Conservation (phyloP, 2,888 invertebrate species). For the Chrysina gloriosa region DNA sequence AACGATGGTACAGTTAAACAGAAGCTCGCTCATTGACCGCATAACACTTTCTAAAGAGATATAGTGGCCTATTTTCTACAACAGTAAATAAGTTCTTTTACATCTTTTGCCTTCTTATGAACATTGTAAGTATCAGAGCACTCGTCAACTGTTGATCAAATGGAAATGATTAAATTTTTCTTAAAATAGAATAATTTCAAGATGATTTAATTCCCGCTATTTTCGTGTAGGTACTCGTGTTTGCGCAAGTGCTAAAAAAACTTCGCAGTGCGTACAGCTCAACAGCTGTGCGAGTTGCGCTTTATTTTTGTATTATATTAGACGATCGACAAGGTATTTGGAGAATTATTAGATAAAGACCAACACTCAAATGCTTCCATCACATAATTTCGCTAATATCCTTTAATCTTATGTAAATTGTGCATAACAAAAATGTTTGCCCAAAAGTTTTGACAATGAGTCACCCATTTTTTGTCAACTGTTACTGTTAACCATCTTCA, state of each 20-base stretch:
- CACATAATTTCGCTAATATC: constrained; percentile 10
- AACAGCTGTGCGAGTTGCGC: constrained; percentile 54
- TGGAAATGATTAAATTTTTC: neutral
- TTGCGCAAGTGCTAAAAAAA: constrained; percentile 39
- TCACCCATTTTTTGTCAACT: constrained; percentile 53
- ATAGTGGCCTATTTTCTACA: too few relatives aligned
- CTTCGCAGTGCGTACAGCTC: constrained; percentile 39
- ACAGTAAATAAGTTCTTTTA: too few relatives aligned
- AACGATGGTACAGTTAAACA: too few relatives aligned
- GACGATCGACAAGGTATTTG: constrained; percentile 48
- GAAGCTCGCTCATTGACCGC: too few relatives aligned
- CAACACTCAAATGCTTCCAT: neutral
- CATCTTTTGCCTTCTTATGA: too few relatives aligned
- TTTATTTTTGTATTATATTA: constrained; percentile 49
- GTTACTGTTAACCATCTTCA: constrained; percentile 36
- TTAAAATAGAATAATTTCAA: constrained; percentile 1
- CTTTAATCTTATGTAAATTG: constrained; percentile 9
- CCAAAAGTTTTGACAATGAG: constrained; percentile 53
- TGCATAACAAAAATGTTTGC: constrained; percentile 12
- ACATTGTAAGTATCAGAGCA: constrained; percentile 7
- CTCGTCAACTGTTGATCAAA: too few relatives aligned
- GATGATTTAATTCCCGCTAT: constrained; percentile 5
- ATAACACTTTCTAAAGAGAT: too few relatives aligned
- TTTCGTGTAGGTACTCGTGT: neutral
- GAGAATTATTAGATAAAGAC: neutral